Percentiles rank a stretch among this genome's conserved stretches.
Evolutionary conservation across 2,797 vertebrate genomes (phyloP).

Genomic region (Lindbergichthys nudifrons): DNA sequence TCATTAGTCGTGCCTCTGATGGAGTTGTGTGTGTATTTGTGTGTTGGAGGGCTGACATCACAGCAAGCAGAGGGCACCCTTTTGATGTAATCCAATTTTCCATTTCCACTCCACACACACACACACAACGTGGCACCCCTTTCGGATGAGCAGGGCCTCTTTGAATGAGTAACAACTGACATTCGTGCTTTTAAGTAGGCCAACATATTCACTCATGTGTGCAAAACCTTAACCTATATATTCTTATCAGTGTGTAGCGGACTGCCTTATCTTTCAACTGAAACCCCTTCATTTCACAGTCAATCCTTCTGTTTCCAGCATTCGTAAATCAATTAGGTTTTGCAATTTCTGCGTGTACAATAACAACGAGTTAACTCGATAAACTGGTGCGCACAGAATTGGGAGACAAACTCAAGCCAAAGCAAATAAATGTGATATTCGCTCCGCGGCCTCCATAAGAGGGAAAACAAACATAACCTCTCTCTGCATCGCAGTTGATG

Average conservation of each 20-base stretch:
- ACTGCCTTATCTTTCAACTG: constrained; percentile 43
- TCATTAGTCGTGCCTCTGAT: constrained; percentile 65
- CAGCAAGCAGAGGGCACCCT: constrained; percentile 62
- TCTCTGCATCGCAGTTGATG: constrained; percentile 7
- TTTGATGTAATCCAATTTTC: constrained; percentile 83
- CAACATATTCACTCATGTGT: constrained; percentile 15
- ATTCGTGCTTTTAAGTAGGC: constrained; percentile 30
- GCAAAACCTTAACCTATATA: constrained; percentile 2
- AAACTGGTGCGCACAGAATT: not conserved
- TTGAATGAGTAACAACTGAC: constrained; percentile 43
- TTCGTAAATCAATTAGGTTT: not conserved
- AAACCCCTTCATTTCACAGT: constrained; percentile 15
- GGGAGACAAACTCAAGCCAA: constrained; percentile 23
- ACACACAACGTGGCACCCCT: constrained; percentile 13
- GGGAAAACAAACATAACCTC: not conserved
- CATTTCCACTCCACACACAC: constrained; percentile 51
- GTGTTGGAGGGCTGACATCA: constrained; percentile 63
- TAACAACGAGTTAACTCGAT: constrained; percentile 4
- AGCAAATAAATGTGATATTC: constrained; percentile 40
- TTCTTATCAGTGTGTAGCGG: constrained; percentile 31
- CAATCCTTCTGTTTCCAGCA: not conserved
- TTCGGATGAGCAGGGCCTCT: constrained; percentile 2
- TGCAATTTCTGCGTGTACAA: not conserved
- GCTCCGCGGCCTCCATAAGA: not conserved
- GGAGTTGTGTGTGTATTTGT: constrained; percentile 38